Evolutionary conservation across 1,140 invertebrate species (phyloP), one percentile per base, ranked within the genome.

Genomic region (Steinernema feltiae): DNA sequence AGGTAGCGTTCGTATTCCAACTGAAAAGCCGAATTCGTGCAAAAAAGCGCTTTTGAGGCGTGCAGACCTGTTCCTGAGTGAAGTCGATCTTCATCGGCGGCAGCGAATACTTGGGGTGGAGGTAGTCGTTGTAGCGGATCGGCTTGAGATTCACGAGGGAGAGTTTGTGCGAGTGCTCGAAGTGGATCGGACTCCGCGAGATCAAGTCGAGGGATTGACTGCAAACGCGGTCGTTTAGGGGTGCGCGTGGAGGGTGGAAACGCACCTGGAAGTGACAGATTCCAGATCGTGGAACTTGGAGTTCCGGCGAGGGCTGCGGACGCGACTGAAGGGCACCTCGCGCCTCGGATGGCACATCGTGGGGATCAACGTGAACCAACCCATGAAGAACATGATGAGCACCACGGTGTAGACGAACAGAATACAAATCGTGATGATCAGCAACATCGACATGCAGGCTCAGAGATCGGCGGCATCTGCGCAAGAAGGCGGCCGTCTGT

Each of bases 371-470:
- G 76, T 78, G 76, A 76, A 78, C 76, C 76, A 78, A 29, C 76
- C 76, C 76, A 78, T 78, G 76, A 78, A 78, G 69, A 78, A 78
- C 32, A 1, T 69, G 46, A 78, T 78, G 24, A 78, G 76, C n/a
- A 78, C 24, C 2, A 78, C 29, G 12, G 76, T 78, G 72, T 78
- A 78, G 30, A 73, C 32, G 76, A 78, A 78, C 29, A 78, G 35
- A 15, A 78, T 78, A 29, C 12, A 48, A 46, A 77, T 77, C 2
- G 76, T 77, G 70, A 78, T 32, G 32, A 76, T 69, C 27, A 77
- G 69, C 76, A 53, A 78, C 76, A 77, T 77, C 7, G 24, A 21
- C 53, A 15, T 21, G 15, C 7, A 3, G 15, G 7, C 24, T 3
- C 3, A 21, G 24, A 63, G 12, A 3, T 15, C 24, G 53, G 24